These are phyloP conservation scores for Halocaridina rubra DNA, from an alignment of 2,888 invertebrate species.

Conservation along the genomic window DNA sequence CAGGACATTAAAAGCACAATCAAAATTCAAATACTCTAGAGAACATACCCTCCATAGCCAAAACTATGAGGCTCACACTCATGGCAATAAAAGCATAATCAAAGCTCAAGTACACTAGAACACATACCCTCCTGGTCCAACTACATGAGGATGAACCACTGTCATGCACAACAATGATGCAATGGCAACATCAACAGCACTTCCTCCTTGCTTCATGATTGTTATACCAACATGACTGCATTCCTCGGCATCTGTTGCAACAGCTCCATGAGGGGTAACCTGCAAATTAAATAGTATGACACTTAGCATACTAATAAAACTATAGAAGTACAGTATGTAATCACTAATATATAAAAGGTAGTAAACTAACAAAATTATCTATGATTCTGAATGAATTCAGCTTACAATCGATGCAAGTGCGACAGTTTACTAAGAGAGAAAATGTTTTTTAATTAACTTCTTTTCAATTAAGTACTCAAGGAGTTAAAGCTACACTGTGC, in stretches of 20 bases:
- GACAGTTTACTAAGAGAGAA: no score
- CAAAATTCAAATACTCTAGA: no score
- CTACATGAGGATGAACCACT: slow-evolving; percentile 79
- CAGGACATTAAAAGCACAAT: no score
- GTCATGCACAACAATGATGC: slow-evolving; percentile 81
- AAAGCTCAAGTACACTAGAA: neutral
- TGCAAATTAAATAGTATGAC: slow-evolving; percentile 68
- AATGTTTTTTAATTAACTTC: no score
- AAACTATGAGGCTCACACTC: neutral
- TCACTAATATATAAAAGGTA: no score
- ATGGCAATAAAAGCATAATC: neutral
- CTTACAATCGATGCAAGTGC: no score
- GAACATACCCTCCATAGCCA: neutral
- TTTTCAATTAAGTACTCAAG: no score
- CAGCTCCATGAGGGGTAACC: slow-evolving; percentile 81
- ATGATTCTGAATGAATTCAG: no score
- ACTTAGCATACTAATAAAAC: no score
- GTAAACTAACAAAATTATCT: no score
- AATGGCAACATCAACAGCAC: slow-evolving; percentile 81
- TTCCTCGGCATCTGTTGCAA: slow-evolving; percentile 77
- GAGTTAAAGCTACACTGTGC: no score
- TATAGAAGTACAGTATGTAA: no score
- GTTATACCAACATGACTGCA: slow-evolving; percentile 79
- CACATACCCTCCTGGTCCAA: slow-evolving; percentile 81
- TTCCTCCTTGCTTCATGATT: slow-evolving; percentile 78